Base-by-base conservation (phyloP, 2,888 invertebrate genomes). In the Caenorhabditis sp. region DNA sequence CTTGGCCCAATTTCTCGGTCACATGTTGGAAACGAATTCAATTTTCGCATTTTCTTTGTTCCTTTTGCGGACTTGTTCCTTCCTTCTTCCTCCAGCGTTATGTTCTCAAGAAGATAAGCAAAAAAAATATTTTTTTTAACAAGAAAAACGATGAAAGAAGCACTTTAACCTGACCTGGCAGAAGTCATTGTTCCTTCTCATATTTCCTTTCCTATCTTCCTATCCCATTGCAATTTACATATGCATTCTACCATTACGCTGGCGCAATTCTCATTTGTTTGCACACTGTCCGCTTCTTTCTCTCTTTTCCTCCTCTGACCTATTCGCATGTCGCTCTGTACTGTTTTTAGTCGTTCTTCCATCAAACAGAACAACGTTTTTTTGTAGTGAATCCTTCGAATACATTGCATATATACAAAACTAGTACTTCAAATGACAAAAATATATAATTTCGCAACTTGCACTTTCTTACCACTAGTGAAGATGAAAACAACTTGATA, bases 141-240 rank as follows among this genome's bases (percentile, higher is more conserved):
- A 50, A 40, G 28, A 28, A 3, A 40, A 15, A 40, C 40, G 40
- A 40, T 15, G 40, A 13, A 15, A 3, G 15, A 40, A 9, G 40
- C 40, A 3, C n/a, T n/a, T 3, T 15, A 40, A 40, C 40, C 40
- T 40, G 40, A 32, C 32, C 32, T 32, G 5, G 26, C 55, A 62
- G 60, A 62, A 32, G 64, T 65, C 56, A 50, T 58, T 35, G 15
- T 40, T 11, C 28, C 74, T 67, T 53, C 76, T 76, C 67, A 61
- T 67, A 76, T 76, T 76, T 76, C 76, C 4, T n/a, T 60, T n/a
- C 11, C 55, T 62, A 67, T 76, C 76, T 60, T 76, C 76, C 51
- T 60, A 67, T 76, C 60, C 71, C 65, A 47, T 55, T 61, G 53
- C 71, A 72, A 62, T 80, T 62, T 74, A 53, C 65, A 71, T 67